Evolutionary conservation across 2,888 invertebrate genomes (phyloP), one percentile per base, ranked within the genome.

Genomic region (Sinentomon sp.): DNA sequence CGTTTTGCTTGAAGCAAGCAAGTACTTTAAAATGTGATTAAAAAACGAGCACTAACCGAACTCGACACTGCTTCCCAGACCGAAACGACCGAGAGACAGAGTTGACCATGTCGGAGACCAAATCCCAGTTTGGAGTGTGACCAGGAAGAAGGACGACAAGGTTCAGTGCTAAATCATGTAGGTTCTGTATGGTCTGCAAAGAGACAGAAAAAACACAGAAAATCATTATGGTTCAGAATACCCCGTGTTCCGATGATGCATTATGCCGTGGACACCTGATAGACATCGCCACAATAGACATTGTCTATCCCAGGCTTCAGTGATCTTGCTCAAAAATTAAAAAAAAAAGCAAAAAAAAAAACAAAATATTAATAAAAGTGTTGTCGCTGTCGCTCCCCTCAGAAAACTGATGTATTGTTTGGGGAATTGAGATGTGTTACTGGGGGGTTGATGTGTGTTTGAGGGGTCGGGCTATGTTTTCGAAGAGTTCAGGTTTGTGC

Each of bases 91-190:
- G 66, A 29, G 80, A 75, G n/a, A 67, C 68, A 39, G 72, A 68
- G 53, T 75, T 85, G 2, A 92, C 85, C 45, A 76, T 66, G 50
- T 87, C 85, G 16, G 85, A 70, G 6, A 80, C 78, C 50, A 87
- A 64, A 52, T 94, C 89, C 92, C 92, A 94, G 59, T 94, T 94
- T 27, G 83, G 75, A 17, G 73, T 73, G 49, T 80, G 83, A 0
- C 73, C 80, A 1, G 74, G 77, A 38, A 73, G 72, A 36, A 70
- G 57, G 36, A 70, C 65, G 53, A 71, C 63, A 41, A 72, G 61
- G 56, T 70, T 76, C 36, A 76, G 51, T 0, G 75, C 74, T 32
- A 82, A 51, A 17, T 74, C 71, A 45, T 60, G 45, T 17, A 58
- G 46, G 20, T 51, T 51, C 45, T 61, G 59, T 10, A 64, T 55